Evolutionary conservation across 1,140 invertebrate genomes (phyloP).

Genomic region (Mycetomoellerius zeteki): DNA sequence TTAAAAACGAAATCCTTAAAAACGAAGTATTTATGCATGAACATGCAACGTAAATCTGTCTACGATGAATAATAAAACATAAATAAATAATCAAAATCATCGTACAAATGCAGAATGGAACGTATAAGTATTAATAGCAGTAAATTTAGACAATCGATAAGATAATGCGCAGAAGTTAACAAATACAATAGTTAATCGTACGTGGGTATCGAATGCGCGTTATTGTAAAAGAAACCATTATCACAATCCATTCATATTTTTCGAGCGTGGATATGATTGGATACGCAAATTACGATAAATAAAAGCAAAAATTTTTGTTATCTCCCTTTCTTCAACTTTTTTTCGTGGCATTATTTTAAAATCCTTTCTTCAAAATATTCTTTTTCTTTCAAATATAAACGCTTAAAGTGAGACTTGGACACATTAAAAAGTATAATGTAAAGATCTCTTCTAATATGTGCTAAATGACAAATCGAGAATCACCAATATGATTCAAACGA

Average conservation of each 20-base stretch:
- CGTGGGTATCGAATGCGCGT: not conserved
- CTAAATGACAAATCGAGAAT: conserved; percentile 3
- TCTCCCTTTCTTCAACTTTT: not conserved
- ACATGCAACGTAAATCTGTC: not conserved
- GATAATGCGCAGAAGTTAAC: conserved; percentile 21
- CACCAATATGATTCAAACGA: not conserved
- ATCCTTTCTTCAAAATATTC: not conserved
- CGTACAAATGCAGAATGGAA: not conserved
- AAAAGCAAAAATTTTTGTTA: not conserved
- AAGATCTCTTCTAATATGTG: not conserved
- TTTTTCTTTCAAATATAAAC: not conserved
- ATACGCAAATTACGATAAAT: conserved; percentile 1
- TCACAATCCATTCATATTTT: not conserved
- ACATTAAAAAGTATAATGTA: not conserved
- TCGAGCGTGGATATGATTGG: not conserved
- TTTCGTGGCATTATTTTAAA: conserved; percentile 10
- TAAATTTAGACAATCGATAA: conserved; percentile 23
- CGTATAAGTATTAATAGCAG: not conserved
- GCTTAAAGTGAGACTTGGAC: not conserved
- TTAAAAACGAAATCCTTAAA: not conserved
- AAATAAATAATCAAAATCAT: conserved; percentile 12
- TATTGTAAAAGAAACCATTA: conserved; percentile 31
- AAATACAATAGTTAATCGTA: conserved; percentile 3
- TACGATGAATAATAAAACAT: not conserved
- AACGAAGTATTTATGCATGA: not conserved